phyloP scores from a whole-genome alignment of 2,113 vertebrate genomes.

The Notothenia rossii region DNA sequence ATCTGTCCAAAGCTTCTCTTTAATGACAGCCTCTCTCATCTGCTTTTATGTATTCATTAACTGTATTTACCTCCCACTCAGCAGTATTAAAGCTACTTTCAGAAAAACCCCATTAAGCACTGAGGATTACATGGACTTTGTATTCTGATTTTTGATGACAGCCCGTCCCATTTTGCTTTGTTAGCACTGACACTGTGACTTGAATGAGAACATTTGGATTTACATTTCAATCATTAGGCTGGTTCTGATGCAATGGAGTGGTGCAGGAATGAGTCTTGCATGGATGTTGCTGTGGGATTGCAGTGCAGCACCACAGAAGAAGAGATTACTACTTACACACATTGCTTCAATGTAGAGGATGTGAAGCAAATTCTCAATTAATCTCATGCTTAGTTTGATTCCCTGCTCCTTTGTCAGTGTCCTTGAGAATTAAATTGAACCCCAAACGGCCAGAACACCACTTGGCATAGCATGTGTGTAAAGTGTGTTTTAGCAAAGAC shows the following conservation, averaged over 20 bases:
- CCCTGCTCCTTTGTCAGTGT: neutral
- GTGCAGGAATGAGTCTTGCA: too few relatives aligned
- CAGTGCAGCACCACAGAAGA: too few relatives aligned
- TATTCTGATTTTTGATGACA: conserved; percentile 47
- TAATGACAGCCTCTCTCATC: conserved; percentile 20
- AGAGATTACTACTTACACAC: too few relatives aligned
- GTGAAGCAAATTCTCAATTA: neutral
- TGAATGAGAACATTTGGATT: conserved; percentile 34
- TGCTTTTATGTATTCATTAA: conserved; percentile 34
- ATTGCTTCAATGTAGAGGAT: too few relatives aligned
- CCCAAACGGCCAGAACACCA: neutral
- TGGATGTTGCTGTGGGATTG: too few relatives aligned
- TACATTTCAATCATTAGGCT: conserved; percentile 47
- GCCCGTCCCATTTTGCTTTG: conserved; percentile 12
- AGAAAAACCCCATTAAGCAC: conserved; percentile 36
- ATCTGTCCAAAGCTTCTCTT: conserved; percentile 3
- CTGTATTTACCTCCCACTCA: conserved; percentile 35
- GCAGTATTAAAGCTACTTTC: conserved; percentile 14
- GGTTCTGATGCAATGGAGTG: neutral
- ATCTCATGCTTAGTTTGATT: neutral
- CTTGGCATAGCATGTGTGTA: neutral
- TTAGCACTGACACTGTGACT: conserved; percentile 25
- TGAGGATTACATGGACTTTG: conserved; percentile 39
- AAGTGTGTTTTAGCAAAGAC: neutral
- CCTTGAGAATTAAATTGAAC: neutral